Evolutionary conservation across 2,113 vertebrate genomes (phyloP), one percentile per base, ranked within the genome.

Genomic region (Ptychochromis oligacanthus): DNA sequence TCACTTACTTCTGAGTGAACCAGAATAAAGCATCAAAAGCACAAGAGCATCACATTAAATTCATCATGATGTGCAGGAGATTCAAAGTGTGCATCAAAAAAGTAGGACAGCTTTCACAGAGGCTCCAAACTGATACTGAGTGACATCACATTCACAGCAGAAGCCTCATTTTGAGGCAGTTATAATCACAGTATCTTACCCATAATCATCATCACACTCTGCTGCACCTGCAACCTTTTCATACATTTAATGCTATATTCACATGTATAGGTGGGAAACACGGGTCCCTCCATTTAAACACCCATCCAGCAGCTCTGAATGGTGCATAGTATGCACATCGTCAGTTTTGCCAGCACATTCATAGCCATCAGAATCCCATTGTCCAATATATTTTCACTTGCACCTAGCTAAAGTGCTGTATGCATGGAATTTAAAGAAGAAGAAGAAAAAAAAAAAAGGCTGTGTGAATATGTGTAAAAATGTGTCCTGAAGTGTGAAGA

Each of bases 21-120:
- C 77, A 13, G 18, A 83, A 36, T 43, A 38, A 81, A 54, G 58
- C 57, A 54, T 76, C 64, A 67, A 49, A 85, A 62, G 61, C 77
- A 62, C 40, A 34, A 77, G 81, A 79, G 43, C 34, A 2, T 88
- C 79, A 36, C 17, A 8, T 74, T n/a, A 65, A 81, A 78, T 58
- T 46, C 5, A n/a, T 64, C 43, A 59, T 24, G 38, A 75, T 67
- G 56, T 64, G n/a, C 56, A 40, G 49, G 22, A 70, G 67, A 57
- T 64, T 60, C 65, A 84, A 70, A 72, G 40, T 56, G 58, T 58
- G 78, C 18, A 26, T 85, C 34, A 79, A 60, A 54, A 80, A 82
- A 70, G 60, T 70, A 28, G 64, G 75, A 76, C 60, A 22, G 26
- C 67, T 75, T 87, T 49, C 20, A 38, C 22, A 15, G 54, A 46